Evolutionary conservation across 1,140 invertebrate genomes (phyloP), one percentile per base, ranked within the genome.

Genomic region (Drosophila parvula): DNA sequence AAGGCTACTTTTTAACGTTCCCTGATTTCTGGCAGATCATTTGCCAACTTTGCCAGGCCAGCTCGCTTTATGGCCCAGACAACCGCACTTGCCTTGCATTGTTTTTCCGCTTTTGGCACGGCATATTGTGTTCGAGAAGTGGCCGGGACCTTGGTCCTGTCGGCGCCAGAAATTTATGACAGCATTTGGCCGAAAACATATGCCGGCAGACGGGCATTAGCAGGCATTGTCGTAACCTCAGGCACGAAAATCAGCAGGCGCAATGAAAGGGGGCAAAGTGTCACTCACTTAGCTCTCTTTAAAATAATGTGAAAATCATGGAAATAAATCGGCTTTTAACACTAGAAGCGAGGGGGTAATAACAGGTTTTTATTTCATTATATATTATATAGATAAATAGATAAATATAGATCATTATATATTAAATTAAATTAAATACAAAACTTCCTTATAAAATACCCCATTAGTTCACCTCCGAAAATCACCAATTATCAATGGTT

Each of bases 111-210:
- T 58, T 60, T 73, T 84, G 81, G 80, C 81, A 78, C 69, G 78
- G 81, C 81, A 81, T 78, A 86, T 79, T 79, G 81, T 85, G 80
- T 84, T 11, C 32, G 22, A 16, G 63, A 45, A 70, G 60, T 16
- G 18, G 11, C 45, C 58, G 73, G 79, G 60, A 64, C 76, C 64
- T 63, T 70, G 34, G 82, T 59, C 51, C 79, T 64, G 74, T 57
- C 76, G 65, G 61, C 65, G 65, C 78, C 57, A 70, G 44, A 70
- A 88, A 88, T 88, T 88, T 88, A 88, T 88, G 83, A 83, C 83
- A 88, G 86, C 84, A 83, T 89, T 88, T 88, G 83, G 84, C 71
- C 68, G n/a, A 80, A 88, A 88, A 83, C 83, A 88, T 88, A 88
- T 88, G 83, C 81, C 81, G 82, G 83, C 82, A 83, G 70, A 81